A percentile compares a stretch with the other conserved stretches of the same genome.
Conservation (phyloP, 2,113 vertebrate species). For the Syrrhaptes paradoxus region DNA sequence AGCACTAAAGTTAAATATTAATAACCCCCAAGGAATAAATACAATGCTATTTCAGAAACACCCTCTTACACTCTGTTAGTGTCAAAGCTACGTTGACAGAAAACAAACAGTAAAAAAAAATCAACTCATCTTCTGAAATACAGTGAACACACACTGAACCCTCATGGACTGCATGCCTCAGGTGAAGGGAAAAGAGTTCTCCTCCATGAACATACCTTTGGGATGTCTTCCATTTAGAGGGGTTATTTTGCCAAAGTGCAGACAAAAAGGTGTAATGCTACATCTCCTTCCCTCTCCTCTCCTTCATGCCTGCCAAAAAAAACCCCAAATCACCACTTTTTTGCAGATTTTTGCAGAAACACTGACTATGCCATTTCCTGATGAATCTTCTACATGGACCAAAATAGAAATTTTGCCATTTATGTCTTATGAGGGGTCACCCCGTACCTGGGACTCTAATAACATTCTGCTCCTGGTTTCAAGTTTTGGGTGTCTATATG, state of each 20-base stretch:
- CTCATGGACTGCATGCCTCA: accelerated
- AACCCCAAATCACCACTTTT: not conserved
- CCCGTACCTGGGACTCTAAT: no score
- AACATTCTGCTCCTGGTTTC: not conserved
- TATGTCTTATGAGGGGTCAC: not conserved
- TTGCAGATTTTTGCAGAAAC: not conserved
- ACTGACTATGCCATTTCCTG: not conserved
- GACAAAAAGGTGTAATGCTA: not conserved
- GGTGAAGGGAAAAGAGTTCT: not conserved
- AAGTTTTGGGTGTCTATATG: not conserved
- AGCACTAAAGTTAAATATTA: not conserved
- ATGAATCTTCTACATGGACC: not conserved
- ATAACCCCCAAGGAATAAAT: not conserved
- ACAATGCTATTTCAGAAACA: not conserved
- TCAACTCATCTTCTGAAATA: not conserved
- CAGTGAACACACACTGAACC: accelerated
- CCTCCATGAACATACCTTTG: not conserved
- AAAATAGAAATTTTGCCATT: not conserved
- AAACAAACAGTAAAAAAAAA: not conserved
- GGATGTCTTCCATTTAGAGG: not conserved
- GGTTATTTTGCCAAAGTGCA: not conserved
- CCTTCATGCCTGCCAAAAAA: not conserved
- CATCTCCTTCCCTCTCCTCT: not conserved
- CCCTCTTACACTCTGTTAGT: not conserved
- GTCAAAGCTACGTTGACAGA: not conserved